Evolutionary conservation across 2,888 invertebrate genomes (phyloP), one percentile per base, ranked within the genome.

Genomic region (Bimastos eiseni): DNA sequence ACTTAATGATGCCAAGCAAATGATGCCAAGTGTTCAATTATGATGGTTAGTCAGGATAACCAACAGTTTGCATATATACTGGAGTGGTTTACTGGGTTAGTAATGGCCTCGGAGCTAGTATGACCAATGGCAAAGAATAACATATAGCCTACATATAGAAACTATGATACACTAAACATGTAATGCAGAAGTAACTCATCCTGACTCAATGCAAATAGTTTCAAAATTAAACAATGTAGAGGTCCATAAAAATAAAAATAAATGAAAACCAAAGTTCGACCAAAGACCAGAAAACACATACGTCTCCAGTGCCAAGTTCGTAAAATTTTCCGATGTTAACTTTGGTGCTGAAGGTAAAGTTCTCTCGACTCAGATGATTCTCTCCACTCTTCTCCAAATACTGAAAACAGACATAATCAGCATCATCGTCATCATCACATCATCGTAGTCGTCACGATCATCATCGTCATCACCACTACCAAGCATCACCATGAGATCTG

Each of bases 321-420:
- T 49, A 91, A 95, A 98, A 99, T 92, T 98, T 98, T 4, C 99
- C 99, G 83, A 99, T 96, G 92, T 98, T 96, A 5, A 97, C 96
- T 92, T 97, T 97, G 88, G 98, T 97, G 93, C 97, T 98, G 96
- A 98, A 98, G 92, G 97, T 98, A 95, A 99, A 99, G 96, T 98
- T 97, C 92, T 98, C 98, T 37, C 97, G 96, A 5, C 96, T 97
- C 91, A 98, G 95, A 93, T 97, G 97, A 8, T 95, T 95, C 91
- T 96, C 96, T 83, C 94, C 94, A 94, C 97, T 96, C 94, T 97
- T 96, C 90, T 97, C 97, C 94, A 98, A 95, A 95, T 97, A 97
- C 97, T 97, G 96, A 38, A 95, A 70, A 36, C 3, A 86, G 36
- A n/a, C 70, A 30, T n/a, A 8, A 55, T 55, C 70, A n/a, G 30